Percentiles rank a stretch among this genome's conserved stretches.
phyloP scores from a whole-genome alignment of 1,140 invertebrate genomes.

The Camponotus pennsylvanicus region DNA sequence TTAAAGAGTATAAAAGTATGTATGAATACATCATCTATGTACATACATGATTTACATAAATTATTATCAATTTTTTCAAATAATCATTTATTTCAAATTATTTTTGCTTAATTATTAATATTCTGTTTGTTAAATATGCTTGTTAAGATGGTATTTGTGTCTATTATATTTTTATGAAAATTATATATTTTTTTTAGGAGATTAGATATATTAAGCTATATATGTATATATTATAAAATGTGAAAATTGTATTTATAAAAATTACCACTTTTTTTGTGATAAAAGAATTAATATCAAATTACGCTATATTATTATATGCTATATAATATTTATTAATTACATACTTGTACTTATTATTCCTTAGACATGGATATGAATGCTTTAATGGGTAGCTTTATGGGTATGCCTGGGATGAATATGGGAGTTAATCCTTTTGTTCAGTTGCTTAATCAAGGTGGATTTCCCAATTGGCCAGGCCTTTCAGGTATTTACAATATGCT shows the following conservation, averaged over 20 bases:
- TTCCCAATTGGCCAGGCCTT: constrained; percentile 82
- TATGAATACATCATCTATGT: constrained; percentile 55
- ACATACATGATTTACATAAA: constrained; percentile 45
- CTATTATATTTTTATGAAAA: background rate
- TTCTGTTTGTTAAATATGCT: background rate
- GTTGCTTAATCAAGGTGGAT: constrained; percentile 83
- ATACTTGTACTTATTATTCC: constrained; percentile 52
- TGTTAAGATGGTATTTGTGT: background rate
- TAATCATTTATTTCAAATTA: constrained; percentile 50
- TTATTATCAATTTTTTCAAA: constrained; percentile 4
- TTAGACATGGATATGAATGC: constrained; percentile 83
- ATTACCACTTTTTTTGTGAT: background rate
- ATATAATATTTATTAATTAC: background rate
- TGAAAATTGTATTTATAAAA: background rate
- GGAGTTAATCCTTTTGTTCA: constrained; percentile 84
- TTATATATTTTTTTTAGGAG: background rate
- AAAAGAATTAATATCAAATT: background rate
- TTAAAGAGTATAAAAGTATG: constrained; percentile 15
- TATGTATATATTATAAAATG: background rate
- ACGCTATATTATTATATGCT: background rate
- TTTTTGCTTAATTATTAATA: background rate
- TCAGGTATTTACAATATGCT: constrained; percentile 75
- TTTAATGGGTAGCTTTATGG: constrained; percentile 83
- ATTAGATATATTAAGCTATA: background rate
- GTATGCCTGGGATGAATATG: constrained; percentile 84